Percentiles rank a stretch among this genome's conserved stretches.
These are phyloP conservation scores for Alsophila aescularia DNA, from an alignment of 2,888 invertebrate species.

Conservation along the genomic window DNA sequence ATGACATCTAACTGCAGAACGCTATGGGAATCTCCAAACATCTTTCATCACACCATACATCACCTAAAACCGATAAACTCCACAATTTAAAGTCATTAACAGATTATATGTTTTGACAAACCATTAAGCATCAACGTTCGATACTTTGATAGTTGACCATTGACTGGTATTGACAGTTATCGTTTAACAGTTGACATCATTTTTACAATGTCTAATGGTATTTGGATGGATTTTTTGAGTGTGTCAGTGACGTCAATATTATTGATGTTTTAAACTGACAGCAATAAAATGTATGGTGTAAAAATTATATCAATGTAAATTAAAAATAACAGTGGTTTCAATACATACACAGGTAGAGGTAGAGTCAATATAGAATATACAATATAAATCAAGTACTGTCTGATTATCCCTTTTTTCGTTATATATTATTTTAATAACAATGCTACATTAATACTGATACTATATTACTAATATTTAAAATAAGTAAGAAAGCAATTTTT, in stretches of 20 bases:
- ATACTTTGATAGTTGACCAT: conserved; percentile 63
- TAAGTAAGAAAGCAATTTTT: no score
- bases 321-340: background rate
- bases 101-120: conserved; percentile 80
- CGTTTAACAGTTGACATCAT: conserved; percentile 74
- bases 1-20: background rate
- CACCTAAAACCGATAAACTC: conserved; percentile 54
- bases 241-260: conserved; percentile 35
- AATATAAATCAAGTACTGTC: no score
- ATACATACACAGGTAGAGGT: no score
- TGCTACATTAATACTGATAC: no score
- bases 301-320: background rate
- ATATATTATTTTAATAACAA: no score
- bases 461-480: no score
- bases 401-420: no score
- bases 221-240: conserved; percentile 53
- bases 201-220: conserved; percentile 61
- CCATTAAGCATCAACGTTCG: conserved; percentile 65
- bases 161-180: conserved; percentile 67
- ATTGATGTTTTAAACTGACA: conserved; percentile 20
- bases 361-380: no score
- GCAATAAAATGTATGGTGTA: background rate
- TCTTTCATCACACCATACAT: conserved; percentile 73
- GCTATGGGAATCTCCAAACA: conserved; percentile 29
- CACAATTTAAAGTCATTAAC: conserved; percentile 65